Evolutionary conservation across 1,140 invertebrate species (phyloP).

Genomic region (Lepidurus arcticus): DNA sequence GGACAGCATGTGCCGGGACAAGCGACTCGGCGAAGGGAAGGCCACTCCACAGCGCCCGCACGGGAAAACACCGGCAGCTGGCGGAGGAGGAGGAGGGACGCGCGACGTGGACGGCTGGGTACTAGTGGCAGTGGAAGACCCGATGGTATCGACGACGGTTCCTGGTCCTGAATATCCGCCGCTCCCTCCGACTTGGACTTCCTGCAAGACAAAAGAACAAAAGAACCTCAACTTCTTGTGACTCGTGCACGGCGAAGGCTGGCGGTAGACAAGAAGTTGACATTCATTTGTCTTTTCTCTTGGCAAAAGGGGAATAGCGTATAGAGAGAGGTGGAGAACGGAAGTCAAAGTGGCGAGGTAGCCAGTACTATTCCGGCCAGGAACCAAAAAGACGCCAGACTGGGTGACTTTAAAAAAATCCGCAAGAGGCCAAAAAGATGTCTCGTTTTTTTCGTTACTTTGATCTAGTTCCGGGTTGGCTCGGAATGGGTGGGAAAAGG

Average conservation of each 20-base stretch:
- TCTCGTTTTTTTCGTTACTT: too few relatives aligned
- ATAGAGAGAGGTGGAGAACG: neutral
- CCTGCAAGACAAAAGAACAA: conserved; percentile 32
- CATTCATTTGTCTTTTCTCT: conserved; percentile 63
- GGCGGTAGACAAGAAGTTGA: conserved; percentile 75
- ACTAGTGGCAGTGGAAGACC: neutral
- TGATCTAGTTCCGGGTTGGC: too few relatives aligned
- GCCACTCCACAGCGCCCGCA: conserved; percentile 81
- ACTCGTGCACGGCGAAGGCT: conserved; percentile 28
- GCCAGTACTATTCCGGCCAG: neutral
- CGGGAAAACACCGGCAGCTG: conserved; percentile 43
- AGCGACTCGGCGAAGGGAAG: conserved; percentile 81
- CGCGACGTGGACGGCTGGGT: conserved; percentile 9
- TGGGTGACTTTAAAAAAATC: neutral
- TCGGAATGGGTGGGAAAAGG: too few relatives aligned
- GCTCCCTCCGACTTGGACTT: conserved; percentile 20
- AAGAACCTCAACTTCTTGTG: conserved; percentile 34
- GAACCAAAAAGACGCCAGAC: neutral
- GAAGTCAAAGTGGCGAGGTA: neutral
- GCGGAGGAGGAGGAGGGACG: neutral
- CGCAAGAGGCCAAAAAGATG: neutral
- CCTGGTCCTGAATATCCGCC: neutral
- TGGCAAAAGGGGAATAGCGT: conserved; percentile 7
- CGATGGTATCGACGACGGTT: neutral
- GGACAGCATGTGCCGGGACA: conserved; percentile 77